Evolutionary conservation across 2,888 invertebrate species (phyloP).

Genomic region (Orchestes rusci): DNA sequence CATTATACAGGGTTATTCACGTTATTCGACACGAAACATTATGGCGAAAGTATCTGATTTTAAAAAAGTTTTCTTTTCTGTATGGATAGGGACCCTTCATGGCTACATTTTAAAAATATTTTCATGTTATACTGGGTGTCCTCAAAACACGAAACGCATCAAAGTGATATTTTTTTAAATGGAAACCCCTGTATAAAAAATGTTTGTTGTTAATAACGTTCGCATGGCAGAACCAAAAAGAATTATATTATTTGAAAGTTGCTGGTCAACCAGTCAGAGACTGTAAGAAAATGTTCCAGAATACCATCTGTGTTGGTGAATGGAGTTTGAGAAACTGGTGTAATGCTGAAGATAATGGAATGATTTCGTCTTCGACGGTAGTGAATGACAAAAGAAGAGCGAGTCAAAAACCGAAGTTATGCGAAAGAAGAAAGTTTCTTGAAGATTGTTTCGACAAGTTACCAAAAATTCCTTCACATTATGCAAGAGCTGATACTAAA

Average conservation of each 20-base stretch:
- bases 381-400: neutral
- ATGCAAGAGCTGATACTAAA: constrained; percentile 9
- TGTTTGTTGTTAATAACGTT: constrained; percentile 7
- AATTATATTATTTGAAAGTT: constrained; percentile 7
- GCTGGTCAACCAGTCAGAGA: constrained; percentile 8
- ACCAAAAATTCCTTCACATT: constrained; percentile 13
- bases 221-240: constrained; percentile 6
- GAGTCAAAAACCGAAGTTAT: constrained; percentile 8
- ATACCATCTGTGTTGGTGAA: constrained; percentile 6
- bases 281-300: constrained; percentile 5
- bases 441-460: constrained; percentile 10
- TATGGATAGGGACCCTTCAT: too few species aligned
- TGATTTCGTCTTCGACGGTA: neutral
- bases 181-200: too few species aligned
- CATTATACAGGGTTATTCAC: too few species aligned
- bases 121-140: too few species aligned
- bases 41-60: too few species aligned
- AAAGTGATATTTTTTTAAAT: too few species aligned
- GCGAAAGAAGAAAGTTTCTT: constrained; percentile 5
- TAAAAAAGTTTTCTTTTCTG: too few species aligned
- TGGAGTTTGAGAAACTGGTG: constrained; percentile 11
- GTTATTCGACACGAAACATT: too few species aligned
- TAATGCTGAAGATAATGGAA: constrained; percentile 6
- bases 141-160: too few species aligned
- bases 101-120: too few species aligned